Conservation (phyloP, 2,113 vertebrate genomes). For the Xiphorhynchus elegans region DNA sequence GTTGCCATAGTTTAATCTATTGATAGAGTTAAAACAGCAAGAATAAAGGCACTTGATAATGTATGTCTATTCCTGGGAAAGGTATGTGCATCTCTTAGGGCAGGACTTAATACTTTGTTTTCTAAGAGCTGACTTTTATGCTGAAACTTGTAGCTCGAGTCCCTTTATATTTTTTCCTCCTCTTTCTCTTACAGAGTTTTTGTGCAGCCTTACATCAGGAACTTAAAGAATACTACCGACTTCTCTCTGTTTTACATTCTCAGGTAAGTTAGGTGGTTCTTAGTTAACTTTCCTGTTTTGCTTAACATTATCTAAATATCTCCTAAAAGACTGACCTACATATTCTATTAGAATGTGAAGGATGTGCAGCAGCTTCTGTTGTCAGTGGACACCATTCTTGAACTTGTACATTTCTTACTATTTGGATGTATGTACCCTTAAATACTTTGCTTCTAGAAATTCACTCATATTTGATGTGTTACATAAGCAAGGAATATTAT, state of each 20-base stretch:
- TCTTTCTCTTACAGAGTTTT: conserved; percentile 83
- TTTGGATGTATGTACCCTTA: background rate
- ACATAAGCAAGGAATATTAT: background rate
- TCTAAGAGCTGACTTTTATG: background rate
- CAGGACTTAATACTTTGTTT: background rate
- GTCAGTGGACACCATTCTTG: background rate
- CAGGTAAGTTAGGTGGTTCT: conserved; percentile 78
- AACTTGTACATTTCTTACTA: background rate
- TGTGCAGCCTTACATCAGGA: conserved; percentile 97
- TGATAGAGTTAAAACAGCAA: background rate
- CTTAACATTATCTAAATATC: background rate
- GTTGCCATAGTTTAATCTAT: background rate
- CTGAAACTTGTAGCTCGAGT: background rate
- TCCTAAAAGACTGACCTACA: background rate
- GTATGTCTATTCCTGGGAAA: background rate
- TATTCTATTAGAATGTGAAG: background rate
- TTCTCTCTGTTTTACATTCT: conserved; percentile 94
- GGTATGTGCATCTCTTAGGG: background rate
- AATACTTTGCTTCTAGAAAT: background rate
- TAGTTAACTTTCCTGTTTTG: background rate
- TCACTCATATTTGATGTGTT: background rate
- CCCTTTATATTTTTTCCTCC: background rate
- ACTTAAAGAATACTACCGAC: conserved; percentile 94
- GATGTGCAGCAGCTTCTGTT: background rate
- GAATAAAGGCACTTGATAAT: background rate